Base-by-base conservation (phyloP, 2,888 invertebrate genomes). In the Drosophila cyrtoloma region DNA sequence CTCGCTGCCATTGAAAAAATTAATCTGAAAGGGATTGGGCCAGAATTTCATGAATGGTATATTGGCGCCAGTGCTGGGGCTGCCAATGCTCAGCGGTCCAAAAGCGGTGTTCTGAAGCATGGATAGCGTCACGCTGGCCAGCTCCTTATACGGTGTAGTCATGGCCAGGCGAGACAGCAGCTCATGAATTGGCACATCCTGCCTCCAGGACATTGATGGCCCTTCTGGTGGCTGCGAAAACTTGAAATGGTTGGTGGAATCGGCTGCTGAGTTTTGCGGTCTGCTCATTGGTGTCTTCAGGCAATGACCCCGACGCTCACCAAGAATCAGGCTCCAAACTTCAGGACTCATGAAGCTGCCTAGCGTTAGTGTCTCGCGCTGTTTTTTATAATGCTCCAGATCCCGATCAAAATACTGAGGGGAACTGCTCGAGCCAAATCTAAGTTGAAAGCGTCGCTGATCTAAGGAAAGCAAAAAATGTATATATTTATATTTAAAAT, bases 311-410 rank as follows among this genome's bases (percentile, higher is more conserved):
- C 26, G 28, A 12, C 30, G 53, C 12, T 59, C 47, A 32, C 33
- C 56, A 28, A 57, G 28, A 30, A 37, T 35, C 22, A 10, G 26
- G 3, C 10, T n/a, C n/a, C 81, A 28, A 10, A 19, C 32, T 1
- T 64, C 60, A 65, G 69, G 22, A 55, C 81, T 58, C 57, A 77
- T 66, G 51, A 81, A 80, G 28, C 50, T 77, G 19, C 68, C 79
- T 52, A 80, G n/a, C 0, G 79, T 80, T 4, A 80, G 16, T 7
- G 79, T 81, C 30, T 37, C 63, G 33, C 68, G 63, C 14, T 63
- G 74, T 66, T 68, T 55, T 44, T 81, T 67, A 52, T 76, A 72
- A n/a, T 61, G 57, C 3, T 71, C 59, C 33, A 59, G 58, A 39
- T 75, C 67, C 1, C 47, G 76, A 52, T 77, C 76, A 39, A 56